phyloP scores from a whole-genome alignment of 2,113 vertebrate species.

The Tachuris rubrigastra region DNA sequence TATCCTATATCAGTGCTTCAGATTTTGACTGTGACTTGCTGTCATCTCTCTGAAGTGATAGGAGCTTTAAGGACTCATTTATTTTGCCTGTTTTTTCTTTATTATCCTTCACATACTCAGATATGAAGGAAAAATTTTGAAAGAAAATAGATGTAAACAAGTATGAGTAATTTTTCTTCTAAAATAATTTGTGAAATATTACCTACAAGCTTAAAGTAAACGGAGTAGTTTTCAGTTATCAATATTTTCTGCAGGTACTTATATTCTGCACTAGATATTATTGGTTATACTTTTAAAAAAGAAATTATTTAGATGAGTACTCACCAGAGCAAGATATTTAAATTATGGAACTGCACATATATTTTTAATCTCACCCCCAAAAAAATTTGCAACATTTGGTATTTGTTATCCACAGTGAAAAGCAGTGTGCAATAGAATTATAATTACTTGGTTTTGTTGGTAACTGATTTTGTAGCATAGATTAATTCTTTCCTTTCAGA shows the following conservation, averaged over 20 bases:
- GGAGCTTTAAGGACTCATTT: neutral
- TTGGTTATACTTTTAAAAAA: neutral
- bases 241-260: neutral
- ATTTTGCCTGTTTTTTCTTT: neutral
- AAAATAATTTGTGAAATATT: neutral
- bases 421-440: neutral
- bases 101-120: neutral
- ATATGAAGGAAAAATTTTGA: neutral
- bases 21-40: neutral
- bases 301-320: neutral
- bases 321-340: neutral
- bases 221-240: neutral
- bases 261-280: neutral
- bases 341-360: neutral
- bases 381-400: neutral
- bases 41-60: neutral
- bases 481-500: neutral
- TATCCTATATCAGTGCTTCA: neutral
- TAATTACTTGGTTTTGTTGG: neutral
- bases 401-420: neutral
- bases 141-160: neutral
- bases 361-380: neutral
- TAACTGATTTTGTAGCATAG: neutral
- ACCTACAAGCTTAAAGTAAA: neutral
- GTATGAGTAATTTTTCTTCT: neutral